Percentiles rank a stretch among this genome's conserved stretches.
Evolutionary conservation across 2,113 vertebrate genomes (phyloP).

Genomic region (Chinchilla lanigera): DNA sequence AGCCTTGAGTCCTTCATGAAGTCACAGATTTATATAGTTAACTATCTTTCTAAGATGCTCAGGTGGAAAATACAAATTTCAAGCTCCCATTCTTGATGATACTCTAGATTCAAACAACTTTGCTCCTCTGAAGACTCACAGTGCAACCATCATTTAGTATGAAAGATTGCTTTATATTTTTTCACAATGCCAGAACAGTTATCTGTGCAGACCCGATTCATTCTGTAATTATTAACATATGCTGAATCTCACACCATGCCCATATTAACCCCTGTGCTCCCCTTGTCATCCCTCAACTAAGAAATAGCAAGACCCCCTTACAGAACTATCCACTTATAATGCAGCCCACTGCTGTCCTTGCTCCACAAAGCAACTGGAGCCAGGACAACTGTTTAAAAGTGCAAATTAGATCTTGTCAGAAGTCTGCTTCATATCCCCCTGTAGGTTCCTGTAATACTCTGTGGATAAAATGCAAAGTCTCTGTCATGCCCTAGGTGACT

Average conservation of each 20-base stretch:
- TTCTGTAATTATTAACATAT: neutral
- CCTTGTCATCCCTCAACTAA: neutral
- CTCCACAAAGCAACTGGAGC: neutral
- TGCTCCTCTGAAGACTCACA: neutral
- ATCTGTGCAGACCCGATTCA: neutral
- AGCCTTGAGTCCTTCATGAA: neutral
- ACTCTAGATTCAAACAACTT: neutral
- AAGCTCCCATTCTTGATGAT: neutral
- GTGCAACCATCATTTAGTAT: neutral
- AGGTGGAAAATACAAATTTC: neutral
- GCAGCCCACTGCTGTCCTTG: neutral
- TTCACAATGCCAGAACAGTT: neutral
- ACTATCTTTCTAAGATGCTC: neutral
- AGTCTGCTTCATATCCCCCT: neutral
- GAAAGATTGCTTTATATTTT: neutral
- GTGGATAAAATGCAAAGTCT: neutral
- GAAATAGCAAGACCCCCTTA: neutral
- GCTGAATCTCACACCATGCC: neutral
- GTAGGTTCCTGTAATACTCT: neutral
- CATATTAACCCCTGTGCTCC: neutral
- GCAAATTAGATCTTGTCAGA: neutral
- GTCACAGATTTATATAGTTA: neutral
- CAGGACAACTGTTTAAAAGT: constrained; percentile 18
- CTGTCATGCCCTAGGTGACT: fast-evolving
- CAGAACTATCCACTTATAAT: neutral